phyloP scores from a whole-genome alignment of 2,888 invertebrate species.

The Eueremaeus valkanovi region DNA sequence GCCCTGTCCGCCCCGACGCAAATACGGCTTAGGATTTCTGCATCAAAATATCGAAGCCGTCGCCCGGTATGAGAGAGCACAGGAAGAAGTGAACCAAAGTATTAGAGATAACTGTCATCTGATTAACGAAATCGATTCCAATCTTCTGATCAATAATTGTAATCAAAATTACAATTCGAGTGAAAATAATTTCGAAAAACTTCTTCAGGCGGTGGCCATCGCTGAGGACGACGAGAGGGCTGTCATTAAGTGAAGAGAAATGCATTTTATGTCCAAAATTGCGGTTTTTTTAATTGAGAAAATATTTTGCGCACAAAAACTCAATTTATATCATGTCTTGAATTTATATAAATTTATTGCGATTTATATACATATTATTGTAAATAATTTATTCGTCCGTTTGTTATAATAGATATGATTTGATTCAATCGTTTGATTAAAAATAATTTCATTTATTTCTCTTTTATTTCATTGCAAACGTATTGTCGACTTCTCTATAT shows the following conservation, averaged over 20 bases:
- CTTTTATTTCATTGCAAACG: too few species aligned
- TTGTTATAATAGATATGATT: too few species aligned
- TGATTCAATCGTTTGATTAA: too few species aligned
- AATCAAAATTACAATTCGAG: conserved; percentile 4
- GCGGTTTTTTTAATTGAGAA: too few species aligned
- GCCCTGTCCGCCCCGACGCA: conserved; percentile 31
- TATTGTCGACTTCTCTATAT: too few species aligned
- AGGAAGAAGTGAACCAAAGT: conserved; percentile 12
- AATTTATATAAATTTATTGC: too few species aligned
- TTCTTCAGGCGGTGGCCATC: conserved; percentile 37
- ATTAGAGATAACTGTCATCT: conserved; percentile 8
- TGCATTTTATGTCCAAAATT: not conserved
- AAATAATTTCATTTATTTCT: too few species aligned
- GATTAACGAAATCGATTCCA: conserved; percentile 2
- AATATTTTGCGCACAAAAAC: too few species aligned
- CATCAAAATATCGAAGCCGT: conserved; percentile 39
- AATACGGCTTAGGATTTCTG: conserved; percentile 35
- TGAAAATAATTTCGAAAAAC: conserved; percentile 34
- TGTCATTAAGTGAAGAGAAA: not conserved
- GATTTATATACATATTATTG: too few species aligned
- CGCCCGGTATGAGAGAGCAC: conserved; percentile 32
- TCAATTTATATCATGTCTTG: too few species aligned
- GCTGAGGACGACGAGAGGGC: conserved; percentile 17
- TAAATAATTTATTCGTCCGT: too few species aligned
- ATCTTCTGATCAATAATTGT: not conserved